phyloP scores from a whole-genome alignment of 2,113 vertebrate genomes.

The Rhynchopsitta pachyrhyncha region DNA sequence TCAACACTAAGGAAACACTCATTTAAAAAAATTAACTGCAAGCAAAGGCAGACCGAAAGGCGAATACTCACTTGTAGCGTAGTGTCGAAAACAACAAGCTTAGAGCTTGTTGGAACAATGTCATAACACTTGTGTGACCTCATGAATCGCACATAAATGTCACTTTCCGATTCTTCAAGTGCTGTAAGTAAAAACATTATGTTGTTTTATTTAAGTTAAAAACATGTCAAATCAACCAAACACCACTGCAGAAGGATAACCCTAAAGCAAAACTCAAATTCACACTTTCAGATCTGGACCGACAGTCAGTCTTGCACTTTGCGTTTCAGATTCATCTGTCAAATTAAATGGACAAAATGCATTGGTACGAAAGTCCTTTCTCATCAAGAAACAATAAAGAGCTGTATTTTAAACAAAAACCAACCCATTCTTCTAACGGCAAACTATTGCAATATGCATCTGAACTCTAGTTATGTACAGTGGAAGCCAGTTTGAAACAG shows the following conservation, averaged over 20 bases:
- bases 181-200: conserved; percentile 67
- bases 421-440: not conserved
- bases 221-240: not conserved
- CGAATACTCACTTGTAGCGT: conserved; percentile 87
- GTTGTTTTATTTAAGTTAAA: conserved; percentile 34
- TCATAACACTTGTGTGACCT: conserved; percentile 98
- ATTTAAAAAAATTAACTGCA: not conserved
- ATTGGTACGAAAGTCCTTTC: not conserved
- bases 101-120: conserved; percentile 97
- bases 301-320: not conserved
- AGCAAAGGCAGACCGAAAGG: not conserved
- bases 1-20: not conserved
- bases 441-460: not conserved
- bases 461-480: not conserved
- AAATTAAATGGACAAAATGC: not conserved
- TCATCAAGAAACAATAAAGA: not conserved
- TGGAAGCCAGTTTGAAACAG: not conserved
- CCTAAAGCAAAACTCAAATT: not conserved
- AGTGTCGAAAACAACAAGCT: conserved; percentile 97
- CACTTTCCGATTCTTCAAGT: conserved; percentile 89
- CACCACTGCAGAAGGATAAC: not conserved
- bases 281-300: not conserved
- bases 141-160: conserved; percentile 98
- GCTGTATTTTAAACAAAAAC: not conserved
- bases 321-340: not conserved